Percentiles rank a stretch among this genome's conserved stretches.
phyloP scores from a whole-genome alignment of 1,140 invertebrate species.

The Telenomus remus region DNA sequence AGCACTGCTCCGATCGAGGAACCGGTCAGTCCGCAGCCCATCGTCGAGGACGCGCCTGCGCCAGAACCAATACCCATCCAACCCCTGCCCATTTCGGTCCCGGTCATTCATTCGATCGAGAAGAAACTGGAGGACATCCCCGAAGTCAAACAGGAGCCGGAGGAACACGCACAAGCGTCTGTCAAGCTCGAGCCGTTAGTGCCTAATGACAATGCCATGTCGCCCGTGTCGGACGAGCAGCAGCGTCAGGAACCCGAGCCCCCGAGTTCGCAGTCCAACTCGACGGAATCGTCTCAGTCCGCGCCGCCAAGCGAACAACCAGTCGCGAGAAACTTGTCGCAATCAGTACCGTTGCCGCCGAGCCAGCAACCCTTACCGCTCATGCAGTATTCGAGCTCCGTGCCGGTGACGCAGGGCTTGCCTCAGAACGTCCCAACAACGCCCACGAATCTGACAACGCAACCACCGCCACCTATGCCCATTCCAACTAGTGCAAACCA shows the following conservation, averaged over 20 bases:
- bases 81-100: constrained; percentile 69
- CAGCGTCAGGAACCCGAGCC: constrained; percentile 28
- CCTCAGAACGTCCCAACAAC: constrained; percentile 68
- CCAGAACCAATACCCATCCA: background rate
- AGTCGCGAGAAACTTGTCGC: constrained; percentile 64
- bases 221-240: constrained; percentile 55
- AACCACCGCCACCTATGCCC: no score
- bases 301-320: constrained; percentile 59
- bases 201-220: constrained; percentile 66
- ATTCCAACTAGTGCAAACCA: constrained; percentile 60
- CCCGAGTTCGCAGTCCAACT: background rate
- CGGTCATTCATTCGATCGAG: constrained; percentile 69
- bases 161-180: constrained; percentile 58
- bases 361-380: constrained; percentile 65
- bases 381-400: constrained; percentile 68
- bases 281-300: background rate
- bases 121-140: constrained; percentile 68
- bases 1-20: constrained; percentile 66
- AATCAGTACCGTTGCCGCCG: constrained; percentile 58
- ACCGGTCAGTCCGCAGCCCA: constrained; percentile 63
- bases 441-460: background rate
- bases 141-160: constrained; percentile 65
- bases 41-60: constrained; percentile 67
- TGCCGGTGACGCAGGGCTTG: constrained; percentile 66
- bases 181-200: constrained; percentile 69